phyloP scores from a whole-genome alignment of 2,797 vertebrate genomes.

The Heterohyrax brucei region DNA sequence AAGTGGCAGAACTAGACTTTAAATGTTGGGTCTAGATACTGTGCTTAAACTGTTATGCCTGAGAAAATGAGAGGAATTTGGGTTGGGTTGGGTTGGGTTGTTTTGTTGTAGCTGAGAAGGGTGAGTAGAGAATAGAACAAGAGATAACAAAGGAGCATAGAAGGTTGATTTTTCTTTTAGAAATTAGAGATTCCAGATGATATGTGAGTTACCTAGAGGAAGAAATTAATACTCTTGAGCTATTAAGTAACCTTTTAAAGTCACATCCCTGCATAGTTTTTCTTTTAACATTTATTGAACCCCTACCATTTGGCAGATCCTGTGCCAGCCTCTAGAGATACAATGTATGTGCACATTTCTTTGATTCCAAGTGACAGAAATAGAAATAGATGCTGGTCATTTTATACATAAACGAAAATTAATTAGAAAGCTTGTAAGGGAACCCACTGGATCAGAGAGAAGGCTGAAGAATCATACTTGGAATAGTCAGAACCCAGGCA shows the following conservation, averaged over 20 bases:
- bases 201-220: conserved; percentile 28
- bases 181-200: conserved; percentile 45
- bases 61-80: conserved; percentile 75
- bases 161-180: conserved; percentile 33
- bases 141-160: neutral
- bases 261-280: neutral
- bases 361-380: conserved; percentile 38
- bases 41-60: conserved; percentile 35
- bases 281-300: conserved; percentile 16
- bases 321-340: neutral
- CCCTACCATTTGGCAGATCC: neutral
- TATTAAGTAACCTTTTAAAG: conserved; percentile 12
- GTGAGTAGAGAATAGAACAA: conserved; percentile 40
- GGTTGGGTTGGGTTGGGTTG: conserved; percentile 46
- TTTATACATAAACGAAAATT: conserved; percentile 13
- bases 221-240: conserved; percentile 37
- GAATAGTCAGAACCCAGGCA: neutral
- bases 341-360: neutral
- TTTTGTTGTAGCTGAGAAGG: conserved; percentile 35
- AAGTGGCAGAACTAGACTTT: conserved; percentile 33
- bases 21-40: conserved; percentile 9
- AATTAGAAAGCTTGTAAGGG: neutral
- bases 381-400: conserved; percentile 21
- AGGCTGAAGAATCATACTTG: neutral
- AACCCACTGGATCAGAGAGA: neutral